Evolutionary conservation across 2,797 vertebrate species (phyloP), one percentile per base, ranked within the genome.

Genomic region (Numenius phaeopus): DNA sequence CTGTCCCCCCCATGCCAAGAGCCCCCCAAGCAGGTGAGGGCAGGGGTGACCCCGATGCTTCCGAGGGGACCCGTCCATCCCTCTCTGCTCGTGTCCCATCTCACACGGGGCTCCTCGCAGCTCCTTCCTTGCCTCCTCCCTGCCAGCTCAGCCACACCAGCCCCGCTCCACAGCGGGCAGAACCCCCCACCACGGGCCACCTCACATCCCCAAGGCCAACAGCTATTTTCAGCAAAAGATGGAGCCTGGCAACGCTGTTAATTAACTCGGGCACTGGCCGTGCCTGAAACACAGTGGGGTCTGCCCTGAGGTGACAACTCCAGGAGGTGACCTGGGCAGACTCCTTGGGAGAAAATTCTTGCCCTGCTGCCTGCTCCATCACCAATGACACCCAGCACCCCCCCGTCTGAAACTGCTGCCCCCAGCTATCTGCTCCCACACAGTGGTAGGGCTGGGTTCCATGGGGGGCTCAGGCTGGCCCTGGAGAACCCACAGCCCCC

Each of bases 141-240:
- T 6, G 6, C 14, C 7, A 5, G 19, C 26, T 17, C 59, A 11
- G 20, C 32, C 26, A 2, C 37, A 21, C 29, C 39, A 17, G 44
- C 50, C 47, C 40, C 10, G 14, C 54, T 23, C 59, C 9, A 2
- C 42, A 24, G 67, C 12, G 0, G 15, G 32, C 58, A 70, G 37
- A 32, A 14, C 13, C 40, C 44, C 67, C 1, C 19, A 1, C 20
- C 1, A 30, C 1, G 19, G 54, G 29, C 34, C 72, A 44, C 1
- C 40, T 44, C 76, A 2, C 0, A 0, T 7, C 29, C 42, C 10
- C 21, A 7, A 7, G 30, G 4, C 52, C 52, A 24, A 2, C 14
- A 4, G 13, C 9, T 29, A 5, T 29, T 42, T 13, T 14, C 54
- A 46, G 49, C 23, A 24, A n/a, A 62, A 72, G 19, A 10, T 19